Evolutionary conservation across 1,140 invertebrate species (phyloP), one percentile per base, ranked within the genome.

Genomic region (Drosophila kurseongensis): DNA sequence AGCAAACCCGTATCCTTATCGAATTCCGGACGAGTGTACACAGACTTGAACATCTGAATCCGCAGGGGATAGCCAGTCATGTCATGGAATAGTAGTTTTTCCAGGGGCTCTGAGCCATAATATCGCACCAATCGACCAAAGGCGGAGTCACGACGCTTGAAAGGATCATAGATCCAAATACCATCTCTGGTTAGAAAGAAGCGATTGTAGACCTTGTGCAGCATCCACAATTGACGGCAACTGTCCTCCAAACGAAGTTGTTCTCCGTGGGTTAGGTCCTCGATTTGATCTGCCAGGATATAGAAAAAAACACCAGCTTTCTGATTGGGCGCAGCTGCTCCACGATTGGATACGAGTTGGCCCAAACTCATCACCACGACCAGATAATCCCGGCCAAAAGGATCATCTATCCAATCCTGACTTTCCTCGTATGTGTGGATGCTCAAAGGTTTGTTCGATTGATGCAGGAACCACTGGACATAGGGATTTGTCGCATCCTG

Each of bases 11-110:
- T 75, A 1, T 56, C 3, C 6, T 32, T 40, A 36, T 91, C 81
- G 0, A 72, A 2, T 9, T 69, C 13, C 2, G 89, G 62, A 1
- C 69, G 52, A 3, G 90, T 74, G 32, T 84, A 92, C 6, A 91
- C 84, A 1, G 90, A 91, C 45, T 55, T 77, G 41, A 92, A 92
- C 38, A 92, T 90, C 52, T 92, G 88, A 1, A 91, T 62, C 0
- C 79, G 74, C 47, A 92, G 0, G 0, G 90, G 83, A 84, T 92
- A 92, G 0, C 79, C 80, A 10, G 44, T 61, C 62, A 92, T 74
- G 48, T 92, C 71, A 8, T 55, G 74, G 35, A 92, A 91, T 9
- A 89, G 42, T 8, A 57, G 36, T 3, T 35, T 35, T 6, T 68
- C 42, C 40, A 88, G 18, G 0, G 72, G 27, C 38, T 88, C 71